Evolutionary conservation across 1,140 invertebrate species (phyloP).

Genomic region (Rhynchophorus ferrugineus): DNA sequence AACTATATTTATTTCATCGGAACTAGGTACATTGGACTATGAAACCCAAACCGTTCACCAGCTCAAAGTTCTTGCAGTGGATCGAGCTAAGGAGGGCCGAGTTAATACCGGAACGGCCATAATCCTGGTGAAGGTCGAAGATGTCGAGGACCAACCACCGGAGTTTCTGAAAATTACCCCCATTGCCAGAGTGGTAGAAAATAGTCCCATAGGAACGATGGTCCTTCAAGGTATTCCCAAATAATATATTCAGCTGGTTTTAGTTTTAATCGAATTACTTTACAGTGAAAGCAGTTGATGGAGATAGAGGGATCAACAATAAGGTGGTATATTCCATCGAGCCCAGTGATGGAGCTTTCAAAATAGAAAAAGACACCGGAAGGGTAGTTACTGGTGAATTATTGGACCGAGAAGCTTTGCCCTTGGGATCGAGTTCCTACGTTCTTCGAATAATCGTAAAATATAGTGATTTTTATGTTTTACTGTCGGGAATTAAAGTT

Average conservation of each 20-base stretch:
- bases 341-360: conserved; percentile 61
- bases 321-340: conserved; percentile 75
- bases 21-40: conserved; percentile 65
- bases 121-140: conserved; percentile 75
- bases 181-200: conserved; percentile 79
- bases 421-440: conserved; percentile 75
- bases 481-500: neutral
- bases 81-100: conserved; percentile 71
- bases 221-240: conserved; percentile 64
- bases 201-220: conserved; percentile 68
- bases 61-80: conserved; percentile 73
- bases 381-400: conserved; percentile 66
- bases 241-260: conserved; percentile 3
- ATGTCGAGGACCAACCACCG: conserved; percentile 85
- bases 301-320: conserved; percentile 87
- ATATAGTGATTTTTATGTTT: neutral
- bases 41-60: conserved; percentile 84
- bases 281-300: conserved; percentile 81
- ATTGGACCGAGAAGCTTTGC: conserved; percentile 76
- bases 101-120: conserved; percentile 82
- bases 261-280: neutral
- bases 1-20: conserved; percentile 1
- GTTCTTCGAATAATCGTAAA: conserved; percentile 55
- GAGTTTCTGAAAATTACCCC: conserved; percentile 82
- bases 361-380: conserved; percentile 72